Percentiles rank a stretch among this genome's conserved stretches.
These are phyloP conservation scores for Ditylenchus weischeri DNA, from an alignment of 2,888 invertebrate species.

Conservation along the genomic window DNA sequence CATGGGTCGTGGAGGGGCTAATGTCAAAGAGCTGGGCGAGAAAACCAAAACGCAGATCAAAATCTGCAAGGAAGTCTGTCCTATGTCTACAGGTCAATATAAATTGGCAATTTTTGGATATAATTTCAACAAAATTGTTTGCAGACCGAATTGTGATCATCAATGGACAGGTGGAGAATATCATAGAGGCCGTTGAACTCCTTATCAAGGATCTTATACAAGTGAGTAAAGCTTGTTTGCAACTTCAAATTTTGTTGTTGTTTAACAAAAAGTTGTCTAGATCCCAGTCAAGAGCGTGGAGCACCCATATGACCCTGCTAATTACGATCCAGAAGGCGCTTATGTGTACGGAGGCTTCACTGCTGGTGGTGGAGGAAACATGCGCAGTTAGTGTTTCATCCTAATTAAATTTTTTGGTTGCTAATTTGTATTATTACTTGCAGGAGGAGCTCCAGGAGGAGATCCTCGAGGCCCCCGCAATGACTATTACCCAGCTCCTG, in stretches of 20 bases:
- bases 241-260: too few relatives aligned
- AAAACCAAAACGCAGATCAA: slow-evolving; percentile 85
- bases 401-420: too few relatives aligned
- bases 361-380: slow-evolving; percentile 1
- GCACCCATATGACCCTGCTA: slow-evolving; percentile 82
- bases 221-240: too few relatives aligned
- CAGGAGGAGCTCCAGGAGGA: too few relatives aligned
- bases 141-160: not conserved
- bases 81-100: slow-evolving; percentile 73
- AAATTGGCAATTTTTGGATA: too few relatives aligned
- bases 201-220: not conserved
- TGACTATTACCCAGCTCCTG: too few relatives aligned
- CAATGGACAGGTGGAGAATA: not conserved
- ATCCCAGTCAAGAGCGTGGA: slow-evolving; percentile 63
- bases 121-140: too few relatives aligned
- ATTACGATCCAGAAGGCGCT: slow-evolving; percentile 88
- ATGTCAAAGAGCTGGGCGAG: slow-evolving; percentile 97
- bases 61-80: slow-evolving; percentile 74
- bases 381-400: too few relatives aligned
- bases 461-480: too few relatives aligned
- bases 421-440: too few relatives aligned
- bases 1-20: slow-evolving; percentile 90
- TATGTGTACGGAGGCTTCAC: slow-evolving; percentile 86
- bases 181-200: not conserved
- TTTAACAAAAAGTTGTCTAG: slow-evolving; percentile 40